phyloP scores from a whole-genome alignment of 2,113 vertebrate genomes.

The Otolemur garnettii region DNA sequence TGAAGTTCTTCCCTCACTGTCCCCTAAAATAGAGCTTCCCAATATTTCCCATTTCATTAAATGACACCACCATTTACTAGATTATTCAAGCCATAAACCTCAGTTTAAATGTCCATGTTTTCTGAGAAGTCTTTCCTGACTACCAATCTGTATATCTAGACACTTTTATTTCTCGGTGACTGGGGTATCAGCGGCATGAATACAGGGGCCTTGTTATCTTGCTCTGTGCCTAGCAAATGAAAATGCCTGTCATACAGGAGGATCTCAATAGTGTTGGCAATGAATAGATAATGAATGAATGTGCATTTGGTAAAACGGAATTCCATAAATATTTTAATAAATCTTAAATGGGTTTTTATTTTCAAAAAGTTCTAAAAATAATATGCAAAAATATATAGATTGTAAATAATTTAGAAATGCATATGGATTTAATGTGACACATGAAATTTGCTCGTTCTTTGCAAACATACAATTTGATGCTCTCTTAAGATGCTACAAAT shows the following conservation, averaged over 20 bases:
- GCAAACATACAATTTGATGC: not conserved
- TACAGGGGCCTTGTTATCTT: not conserved
- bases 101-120: not conserved
- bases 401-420: not conserved
- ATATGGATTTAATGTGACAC: not conserved
- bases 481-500: not conserved
- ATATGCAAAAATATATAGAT: not conserved
- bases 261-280: not conserved
- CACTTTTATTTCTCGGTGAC: not conserved
- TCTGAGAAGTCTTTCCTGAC: not conserved
- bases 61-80: not conserved
- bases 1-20: not conserved
- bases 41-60: not conserved
- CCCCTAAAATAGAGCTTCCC: not conserved
- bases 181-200: not conserved
- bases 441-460: not conserved
- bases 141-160: not conserved
- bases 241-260: not conserved
- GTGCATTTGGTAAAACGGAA: not conserved
- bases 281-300: not conserved
- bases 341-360: not conserved
- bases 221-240: too few species aligned
- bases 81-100: not conserved
- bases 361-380: not conserved
- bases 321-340: not conserved